Conservation (phyloP, 1,140 invertebrate genomes). For the Melipona quadrifasciata region DNA sequence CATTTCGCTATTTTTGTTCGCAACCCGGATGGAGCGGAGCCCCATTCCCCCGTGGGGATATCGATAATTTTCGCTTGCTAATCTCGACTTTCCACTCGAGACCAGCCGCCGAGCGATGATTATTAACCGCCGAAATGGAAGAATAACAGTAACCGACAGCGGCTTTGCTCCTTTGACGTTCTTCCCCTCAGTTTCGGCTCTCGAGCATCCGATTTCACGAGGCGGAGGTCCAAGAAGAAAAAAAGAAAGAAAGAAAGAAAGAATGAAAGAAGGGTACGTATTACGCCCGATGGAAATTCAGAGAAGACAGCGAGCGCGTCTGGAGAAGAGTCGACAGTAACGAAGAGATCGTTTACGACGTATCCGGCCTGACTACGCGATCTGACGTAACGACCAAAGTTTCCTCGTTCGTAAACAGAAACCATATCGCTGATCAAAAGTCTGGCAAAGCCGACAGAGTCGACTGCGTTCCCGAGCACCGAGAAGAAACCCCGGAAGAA, state of each 20-base stretch:
- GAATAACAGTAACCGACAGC: constrained; percentile 3
- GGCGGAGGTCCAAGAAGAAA: neutral
- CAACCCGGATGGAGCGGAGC: neutral
- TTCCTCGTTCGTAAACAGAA: neutral
- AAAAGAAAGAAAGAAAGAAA: no score
- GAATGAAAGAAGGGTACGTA: no score
- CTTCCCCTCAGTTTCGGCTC: neutral
- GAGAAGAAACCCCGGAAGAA: neutral
- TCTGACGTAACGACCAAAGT: neutral
- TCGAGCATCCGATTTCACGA: neutral
- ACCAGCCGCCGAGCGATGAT: neutral
- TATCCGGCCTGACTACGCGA: neutral
- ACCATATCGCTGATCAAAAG: neutral
- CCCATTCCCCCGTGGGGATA: neutral
- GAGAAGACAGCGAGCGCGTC: neutral
- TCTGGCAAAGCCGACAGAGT: no score
- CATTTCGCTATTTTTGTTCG: constrained; percentile 50
- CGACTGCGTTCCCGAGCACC: neutral
- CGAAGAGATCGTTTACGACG: neutral
- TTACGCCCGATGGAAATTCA: neutral
- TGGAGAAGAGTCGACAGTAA: neutral
- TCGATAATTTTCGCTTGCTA: constrained; percentile 45
- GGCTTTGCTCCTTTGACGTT: neutral
- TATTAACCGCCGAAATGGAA: constrained; percentile 45
- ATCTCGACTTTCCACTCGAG: neutral